These are phyloP conservation scores for Sepiola atlantica DNA, from an alignment of 2,888 invertebrate genomes.

Conservation along the genomic window DNA sequence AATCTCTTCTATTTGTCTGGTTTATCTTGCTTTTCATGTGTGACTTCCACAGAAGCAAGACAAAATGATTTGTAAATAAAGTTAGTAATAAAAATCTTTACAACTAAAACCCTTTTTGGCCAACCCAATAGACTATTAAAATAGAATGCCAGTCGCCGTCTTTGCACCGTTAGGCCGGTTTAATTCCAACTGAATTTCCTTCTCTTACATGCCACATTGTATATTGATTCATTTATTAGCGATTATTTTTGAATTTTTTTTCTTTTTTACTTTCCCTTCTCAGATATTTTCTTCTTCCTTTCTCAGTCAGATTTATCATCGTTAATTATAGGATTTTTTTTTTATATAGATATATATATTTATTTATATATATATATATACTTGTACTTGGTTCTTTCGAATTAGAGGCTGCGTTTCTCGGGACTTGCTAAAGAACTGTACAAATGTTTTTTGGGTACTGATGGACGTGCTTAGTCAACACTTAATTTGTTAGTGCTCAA, in stretches of 20 bases:
- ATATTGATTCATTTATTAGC: background rate
- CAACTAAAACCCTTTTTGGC: background rate
- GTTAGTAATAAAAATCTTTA: background rate
- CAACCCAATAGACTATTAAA: background rate
- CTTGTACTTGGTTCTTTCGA: background rate
- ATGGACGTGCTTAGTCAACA: conserved; percentile 22
- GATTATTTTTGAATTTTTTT: background rate
- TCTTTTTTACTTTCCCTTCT: background rate
- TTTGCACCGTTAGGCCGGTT: background rate
- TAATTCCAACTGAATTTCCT: conserved; percentile 32
- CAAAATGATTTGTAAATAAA: background rate
- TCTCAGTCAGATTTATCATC: background rate
- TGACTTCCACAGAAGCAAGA: background rate
- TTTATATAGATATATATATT: no score
- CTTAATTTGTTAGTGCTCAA: conserved; percentile 12
- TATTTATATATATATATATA: no score
- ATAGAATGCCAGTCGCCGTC: background rate
- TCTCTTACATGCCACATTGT: conserved; percentile 16
- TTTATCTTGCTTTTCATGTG: background rate
- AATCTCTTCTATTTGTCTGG: background rate
- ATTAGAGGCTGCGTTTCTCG: background rate
- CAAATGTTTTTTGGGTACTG: background rate
- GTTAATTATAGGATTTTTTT: background rate
- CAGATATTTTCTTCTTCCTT: background rate
- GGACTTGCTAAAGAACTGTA: background rate